A percentile compares a stretch with the other conserved stretches of the same genome.
These are phyloP conservation scores for Torymus tubicola DNA, from an alignment of 2,888 invertebrate species.

Conservation along the genomic window DNA sequence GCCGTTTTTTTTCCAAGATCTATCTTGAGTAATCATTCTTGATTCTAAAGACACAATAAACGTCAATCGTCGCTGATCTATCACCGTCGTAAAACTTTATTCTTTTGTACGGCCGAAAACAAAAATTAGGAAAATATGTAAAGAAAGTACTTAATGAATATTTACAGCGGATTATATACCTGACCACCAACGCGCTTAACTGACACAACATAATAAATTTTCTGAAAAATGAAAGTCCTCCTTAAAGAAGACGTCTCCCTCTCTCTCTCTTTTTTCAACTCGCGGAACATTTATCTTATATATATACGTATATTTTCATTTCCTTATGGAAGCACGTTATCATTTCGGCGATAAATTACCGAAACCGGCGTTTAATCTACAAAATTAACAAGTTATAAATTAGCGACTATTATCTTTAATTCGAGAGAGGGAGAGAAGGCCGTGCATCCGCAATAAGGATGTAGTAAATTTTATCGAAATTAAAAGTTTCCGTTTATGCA, in stretches of 20 bases:
- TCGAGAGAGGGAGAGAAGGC: too few relatives aligned
- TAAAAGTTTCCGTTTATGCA: too few relatives aligned
- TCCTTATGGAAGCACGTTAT: background rate
- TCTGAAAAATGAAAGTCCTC: constrained; percentile 28
- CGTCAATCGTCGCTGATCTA: constrained; percentile 35
- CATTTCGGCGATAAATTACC: background rate
- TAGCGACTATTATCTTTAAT: too few relatives aligned
- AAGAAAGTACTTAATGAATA: constrained; percentile 44
- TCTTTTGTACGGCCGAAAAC: constrained; percentile 5
- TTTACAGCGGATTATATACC: constrained; percentile 37
- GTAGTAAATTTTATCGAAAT: too few relatives aligned
- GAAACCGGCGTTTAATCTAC: background rate
- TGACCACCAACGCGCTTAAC: constrained; percentile 18
- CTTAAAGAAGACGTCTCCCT: constrained; percentile 11
- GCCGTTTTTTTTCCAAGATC: constrained; percentile 1
- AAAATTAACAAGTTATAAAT: too few relatives aligned
- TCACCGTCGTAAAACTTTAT: constrained; percentile 35
- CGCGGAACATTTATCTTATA: background rate
- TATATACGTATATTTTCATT: background rate
- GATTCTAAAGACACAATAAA: constrained; percentile 45
- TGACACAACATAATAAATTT: constrained; percentile 24
- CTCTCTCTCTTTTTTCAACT: too few relatives aligned
- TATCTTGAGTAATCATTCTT: constrained; percentile 29
- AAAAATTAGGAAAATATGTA: constrained; percentile 28
- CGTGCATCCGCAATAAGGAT: too few relatives aligned